These are phyloP conservation scores for Psittacula cyanocephala DNA, from an alignment of 2,113 vertebrate species.

Conservation along the genomic window DNA sequence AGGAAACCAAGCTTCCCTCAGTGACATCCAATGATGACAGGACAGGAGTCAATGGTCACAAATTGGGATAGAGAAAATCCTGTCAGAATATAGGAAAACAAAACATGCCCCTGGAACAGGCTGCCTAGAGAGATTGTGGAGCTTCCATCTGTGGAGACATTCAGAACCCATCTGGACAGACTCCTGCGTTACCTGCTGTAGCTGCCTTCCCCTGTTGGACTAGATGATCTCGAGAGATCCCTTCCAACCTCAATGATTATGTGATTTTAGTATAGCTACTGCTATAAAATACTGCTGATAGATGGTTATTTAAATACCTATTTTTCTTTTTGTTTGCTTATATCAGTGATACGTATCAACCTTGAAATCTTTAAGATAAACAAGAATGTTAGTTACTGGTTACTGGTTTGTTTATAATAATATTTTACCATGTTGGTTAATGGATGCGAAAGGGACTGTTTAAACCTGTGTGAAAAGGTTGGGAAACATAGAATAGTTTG, in stretches of 20 bases:
- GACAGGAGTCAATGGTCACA: not conserved
- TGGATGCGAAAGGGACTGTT: not conserved
- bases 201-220: not conserved
- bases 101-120: not conserved
- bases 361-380: not conserved
- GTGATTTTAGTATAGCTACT: not conserved
- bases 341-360: not conserved
- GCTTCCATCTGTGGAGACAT: not conserved
- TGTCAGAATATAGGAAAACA: rapidly evolving
- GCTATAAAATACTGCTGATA: not conserved
- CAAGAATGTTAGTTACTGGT: not conserved
- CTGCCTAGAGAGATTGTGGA: not conserved
- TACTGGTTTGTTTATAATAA: not conserved
- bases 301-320: not conserved
- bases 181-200: not conserved
- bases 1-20: not conserved
- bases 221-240: not conserved
- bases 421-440: not conserved
- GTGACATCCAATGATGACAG: not conserved
- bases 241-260: not conserved
- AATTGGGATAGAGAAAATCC: not conserved
- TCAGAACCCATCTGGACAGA: not conserved
- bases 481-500: not conserved
- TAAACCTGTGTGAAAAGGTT: not conserved
- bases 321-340: not conserved